Base-by-base conservation (phyloP, 1,140 invertebrate genomes). In the Heliconius nattereri region DNA sequence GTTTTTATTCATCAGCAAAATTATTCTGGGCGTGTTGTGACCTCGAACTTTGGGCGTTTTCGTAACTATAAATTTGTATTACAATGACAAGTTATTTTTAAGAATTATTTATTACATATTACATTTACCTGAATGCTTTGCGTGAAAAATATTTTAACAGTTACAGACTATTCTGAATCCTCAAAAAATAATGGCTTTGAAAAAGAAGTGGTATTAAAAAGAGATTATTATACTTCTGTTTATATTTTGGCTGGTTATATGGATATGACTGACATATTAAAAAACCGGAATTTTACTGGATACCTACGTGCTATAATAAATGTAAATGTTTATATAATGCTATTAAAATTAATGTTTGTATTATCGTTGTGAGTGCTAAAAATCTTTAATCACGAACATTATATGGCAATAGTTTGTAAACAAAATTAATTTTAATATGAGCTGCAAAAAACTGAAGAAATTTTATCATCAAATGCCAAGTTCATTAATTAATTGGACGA, bases 1-100 rank as follows among this genome's bases (percentile, higher is more conserved):
- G 60, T 66, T 66, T 66, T 74, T 54, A 74, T 19, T 26, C 13
- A 52, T 74, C 52, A 54, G 49, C 7, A 74, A n/a, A 32, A 54
- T 29, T 45, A 29, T 54, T 49, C 19, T 73, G 23, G 49, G 40
- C 23, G 73, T 52, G 73, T 74, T 74, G 19, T 52, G 73, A 26
- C 73, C 73, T 13, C 32, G 73, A 74, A 26, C 45, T 74, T 52
- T 72, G 71, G 19, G 32, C 71, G 71, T 72, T 72, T 35, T 72
- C 35, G 71, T 40, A 35, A 72, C n/a, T 8, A 35, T 72, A 72
- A 72, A 35, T 72, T 35, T 11, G 60, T 66, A 29, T 66, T 66
- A 29, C 11, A 66, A 66, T 66, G 60, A 66, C 60, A 66, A 16
- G 23, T 66, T 29, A 3, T 29, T 29, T 66, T 66, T 66, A 26